Base-by-base conservation (phyloP, 2,113 vertebrate species). In the Mesembrinibis cayennensis region DNA sequence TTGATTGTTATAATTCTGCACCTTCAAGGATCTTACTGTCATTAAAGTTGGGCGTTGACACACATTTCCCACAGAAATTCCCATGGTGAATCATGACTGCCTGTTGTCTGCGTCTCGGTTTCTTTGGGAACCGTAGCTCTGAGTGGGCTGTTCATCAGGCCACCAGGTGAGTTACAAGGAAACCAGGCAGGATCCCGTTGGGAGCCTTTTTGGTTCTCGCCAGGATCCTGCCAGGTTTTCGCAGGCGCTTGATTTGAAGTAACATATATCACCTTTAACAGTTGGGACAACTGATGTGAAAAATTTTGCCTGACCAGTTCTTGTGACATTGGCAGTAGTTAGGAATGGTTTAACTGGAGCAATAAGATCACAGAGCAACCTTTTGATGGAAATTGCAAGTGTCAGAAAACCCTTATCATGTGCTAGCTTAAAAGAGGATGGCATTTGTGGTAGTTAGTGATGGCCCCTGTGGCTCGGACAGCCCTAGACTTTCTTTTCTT, bases 181-280 rank as follows among this genome's bases (percentile, higher is more conserved):
- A 67, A 55, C 16, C 42, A 38, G 55, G 45, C 40, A 62, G 83
- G 32, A 45, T 73, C 50, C 45, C 58, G 13, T 13, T 66, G 63
- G 40, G n/a, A 86, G 4, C 13, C 15, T 10, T 0, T 0, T 6
- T 81, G n/a, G 13, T 74, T 94, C 67, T 89, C n/a, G 9, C 1
- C 0, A 1, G n/a, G 30, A 42, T 52, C 27, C 79, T 93, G 61
- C 55, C 47, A 30, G 50, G 11, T 74, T 74, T 86, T 77, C 32
- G 15, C 26, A 82, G 42, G 13, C 29, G 7, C 16, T 65, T 78
- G 47, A 27, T 82, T 71, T 67, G 13, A 63, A 42, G 27, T 53
- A 29, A 32, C 11, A 0, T 10, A 1, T 5, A 1, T 38, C 25
- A n/a, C 42, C 11, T 74, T 52, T 16, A 53, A 27, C 29, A 71